Evolutionary conservation across 2,113 vertebrate genomes (phyloP), one percentile per base, ranked within the genome.

Genomic region (Pelusios castaneus): DNA sequence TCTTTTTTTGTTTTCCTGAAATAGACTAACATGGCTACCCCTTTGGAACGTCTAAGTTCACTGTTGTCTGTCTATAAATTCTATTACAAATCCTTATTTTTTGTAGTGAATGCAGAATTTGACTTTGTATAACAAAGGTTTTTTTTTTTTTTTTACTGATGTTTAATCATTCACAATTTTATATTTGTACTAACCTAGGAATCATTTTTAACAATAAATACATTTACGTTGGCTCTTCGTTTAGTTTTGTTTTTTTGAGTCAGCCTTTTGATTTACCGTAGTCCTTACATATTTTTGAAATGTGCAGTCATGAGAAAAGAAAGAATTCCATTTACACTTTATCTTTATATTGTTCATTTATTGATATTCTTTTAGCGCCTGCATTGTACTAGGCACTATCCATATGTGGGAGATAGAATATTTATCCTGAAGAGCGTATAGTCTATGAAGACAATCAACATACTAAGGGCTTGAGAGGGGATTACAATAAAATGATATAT

Each of bases 111-210:
- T 2, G 4, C 0, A 11, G 0, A 21, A 21, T 47, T 88, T 87
- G 52, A 21, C 56, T 55, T 79, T 93, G 34, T 10, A 4, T 0
- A 0, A n/a, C 51, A 85, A 10, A 12, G 5, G 47, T 6, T 10
- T 47, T 47, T 78, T 6, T 10, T 47, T 47, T 78, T 7, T 47
- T 88, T 92, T 49, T 4, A 49, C 25, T 17, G 11, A 0, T 7
- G 1, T 54, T 22, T 41, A 14, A 11, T 67, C 13, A 47, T 34
- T 84, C 54, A 19, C 17, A 75, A 54, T 77, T 70, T 82, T 31
- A 3, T 47, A 22, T 75, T 79, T 38, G 0, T n/a, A 79, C 55
- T n/a, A 81, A 86, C 6, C 4, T 13, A 1, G 0, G 0, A 10
- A 2, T 47, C 80, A 29, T 43, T 75, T 21, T 43, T 63, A 10